Evolutionary conservation across 2,888 invertebrate genomes (phyloP).

Genomic region (Rhamnusium bicolor): DNA sequence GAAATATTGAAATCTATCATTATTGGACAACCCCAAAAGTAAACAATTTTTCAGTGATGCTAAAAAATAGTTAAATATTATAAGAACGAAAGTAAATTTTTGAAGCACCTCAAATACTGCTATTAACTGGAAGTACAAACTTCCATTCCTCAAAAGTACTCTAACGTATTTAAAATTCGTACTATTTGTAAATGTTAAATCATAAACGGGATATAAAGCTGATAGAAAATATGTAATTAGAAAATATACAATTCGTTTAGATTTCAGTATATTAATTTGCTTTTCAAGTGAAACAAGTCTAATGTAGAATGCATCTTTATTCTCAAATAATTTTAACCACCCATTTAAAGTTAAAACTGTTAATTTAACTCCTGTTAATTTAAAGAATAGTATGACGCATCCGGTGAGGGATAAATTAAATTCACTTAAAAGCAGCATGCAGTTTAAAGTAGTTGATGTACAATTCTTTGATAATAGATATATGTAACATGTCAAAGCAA

Average conservation of each 20-base stretch:
- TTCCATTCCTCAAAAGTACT: neutral
- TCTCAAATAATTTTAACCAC: neutral
- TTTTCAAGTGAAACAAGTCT: neutral
- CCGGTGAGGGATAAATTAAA: neutral
- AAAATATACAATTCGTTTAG: neutral
- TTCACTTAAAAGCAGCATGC: neutral
- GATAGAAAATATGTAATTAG: too few species aligned
- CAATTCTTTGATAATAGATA: neutral
- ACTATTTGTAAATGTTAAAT: neutral
- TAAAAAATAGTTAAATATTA: neutral
- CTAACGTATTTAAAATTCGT: neutral
- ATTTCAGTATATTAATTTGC: neutral
- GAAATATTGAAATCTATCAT: neutral
- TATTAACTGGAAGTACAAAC: conserved; percentile 1
- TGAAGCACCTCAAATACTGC: neutral
- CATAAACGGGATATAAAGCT: neutral
- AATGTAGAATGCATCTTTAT: neutral
- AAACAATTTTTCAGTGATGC: conserved; percentile 1
- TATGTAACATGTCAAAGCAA: neutral
- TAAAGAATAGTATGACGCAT: neutral
- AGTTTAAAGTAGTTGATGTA: neutral
- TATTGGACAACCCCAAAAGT: neutral
- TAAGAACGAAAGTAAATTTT: neutral
- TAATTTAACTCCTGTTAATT: neutral
- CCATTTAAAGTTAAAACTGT: neutral